phyloP scores from a whole-genome alignment of 1,140 invertebrate genomes.

The Zaprionus ghesquierei region DNA sequence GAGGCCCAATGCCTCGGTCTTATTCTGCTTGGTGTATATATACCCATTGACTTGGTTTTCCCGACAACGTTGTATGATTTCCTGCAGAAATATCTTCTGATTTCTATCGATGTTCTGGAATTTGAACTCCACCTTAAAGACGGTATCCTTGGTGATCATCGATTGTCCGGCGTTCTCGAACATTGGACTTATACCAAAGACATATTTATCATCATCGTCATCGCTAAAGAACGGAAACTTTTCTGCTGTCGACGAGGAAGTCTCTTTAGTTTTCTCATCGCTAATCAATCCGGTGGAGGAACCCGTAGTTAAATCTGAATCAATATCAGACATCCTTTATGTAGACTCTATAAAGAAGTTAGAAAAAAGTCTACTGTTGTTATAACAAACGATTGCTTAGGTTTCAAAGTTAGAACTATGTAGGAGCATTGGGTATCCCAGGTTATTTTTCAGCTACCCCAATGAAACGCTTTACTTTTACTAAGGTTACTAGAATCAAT shows the following conservation, averaged over 20 bases:
- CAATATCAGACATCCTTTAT: background rate
- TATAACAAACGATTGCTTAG: no score
- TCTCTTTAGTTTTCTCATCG: background rate
- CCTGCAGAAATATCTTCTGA: background rate
- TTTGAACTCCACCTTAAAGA: background rate
- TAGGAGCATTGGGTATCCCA: no score
- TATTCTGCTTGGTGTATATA: background rate
- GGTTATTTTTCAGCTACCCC: background rate
- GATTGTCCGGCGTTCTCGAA: background rate
- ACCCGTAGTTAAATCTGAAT: background rate
- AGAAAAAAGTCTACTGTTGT: no score
- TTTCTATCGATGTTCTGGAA: background rate
- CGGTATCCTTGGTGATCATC: background rate
- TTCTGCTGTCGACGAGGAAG: no score
- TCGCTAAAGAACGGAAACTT: no score
- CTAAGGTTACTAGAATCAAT: no score
- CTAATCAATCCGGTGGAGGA: background rate
- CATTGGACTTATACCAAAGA: background rate
- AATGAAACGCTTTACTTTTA: background rate
- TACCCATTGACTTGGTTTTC: background rate
- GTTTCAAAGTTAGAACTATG: no score
- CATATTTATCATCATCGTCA: background rate
- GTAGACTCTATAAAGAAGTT: no score
- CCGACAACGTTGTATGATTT: background rate
- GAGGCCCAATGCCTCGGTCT: background rate